Conservation (phyloP, 2,113 vertebrate genomes). For the Carollia perspicillata region DNA sequence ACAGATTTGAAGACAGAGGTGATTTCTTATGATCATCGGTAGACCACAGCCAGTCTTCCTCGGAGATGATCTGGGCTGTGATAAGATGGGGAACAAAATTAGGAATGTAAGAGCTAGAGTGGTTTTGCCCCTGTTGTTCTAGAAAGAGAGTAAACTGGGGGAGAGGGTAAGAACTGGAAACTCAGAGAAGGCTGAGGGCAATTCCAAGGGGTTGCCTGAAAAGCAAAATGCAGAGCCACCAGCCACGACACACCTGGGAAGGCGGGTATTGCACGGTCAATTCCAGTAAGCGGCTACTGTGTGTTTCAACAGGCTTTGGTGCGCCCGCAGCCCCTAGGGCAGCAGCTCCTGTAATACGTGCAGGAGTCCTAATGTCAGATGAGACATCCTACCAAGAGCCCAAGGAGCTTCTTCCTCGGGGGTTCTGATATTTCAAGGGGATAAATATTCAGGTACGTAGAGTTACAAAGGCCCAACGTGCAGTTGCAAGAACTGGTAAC, state of each 20-base stretch:
- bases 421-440: not conserved
- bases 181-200: not conserved
- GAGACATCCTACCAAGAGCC: not conserved
- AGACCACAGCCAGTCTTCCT: not conserved
- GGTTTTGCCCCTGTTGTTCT: not conserved
- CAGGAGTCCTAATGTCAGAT: not conserved
- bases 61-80: not conserved
- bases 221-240: not conserved
- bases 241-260: not conserved
- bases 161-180: accelerated
- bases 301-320: not conserved
- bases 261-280: accelerated
- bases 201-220: not conserved
- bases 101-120: not conserved
- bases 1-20: no score
- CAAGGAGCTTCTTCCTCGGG: not conserved
- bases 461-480: not conserved
- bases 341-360: not conserved
- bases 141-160: not conserved
- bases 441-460: not conserved
- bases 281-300: not conserved
- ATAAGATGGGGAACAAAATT: not conserved
- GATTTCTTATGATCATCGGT: not conserved
- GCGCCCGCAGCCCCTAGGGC: not conserved
- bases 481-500: not conserved